These are phyloP conservation scores for Apotomis capreana DNA, from an alignment of 2,888 invertebrate genomes.

Conservation along the genomic window DNA sequence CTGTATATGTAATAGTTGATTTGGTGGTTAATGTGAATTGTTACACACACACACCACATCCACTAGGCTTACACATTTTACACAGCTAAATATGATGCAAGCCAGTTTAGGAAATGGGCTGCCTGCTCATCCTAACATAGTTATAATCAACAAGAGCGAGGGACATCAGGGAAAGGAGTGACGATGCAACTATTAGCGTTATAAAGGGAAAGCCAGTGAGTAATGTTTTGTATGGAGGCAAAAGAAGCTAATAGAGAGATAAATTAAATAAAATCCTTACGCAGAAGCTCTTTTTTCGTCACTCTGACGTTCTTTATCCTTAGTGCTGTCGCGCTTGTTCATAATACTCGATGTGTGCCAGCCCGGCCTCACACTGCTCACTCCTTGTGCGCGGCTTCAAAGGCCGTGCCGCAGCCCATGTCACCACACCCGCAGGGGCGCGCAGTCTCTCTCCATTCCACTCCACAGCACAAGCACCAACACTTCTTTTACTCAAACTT, in stretches of 20 bases:
- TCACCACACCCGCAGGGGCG: slow-evolving; percentile 71
- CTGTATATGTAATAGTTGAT: too few species aligned
- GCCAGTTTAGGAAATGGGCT: too few species aligned
- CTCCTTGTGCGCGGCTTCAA: slow-evolving; percentile 75
- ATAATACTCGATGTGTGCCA: slow-evolving; percentile 79
- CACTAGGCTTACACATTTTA: too few species aligned
- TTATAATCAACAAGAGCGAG: not conserved
- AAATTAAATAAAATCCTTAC: slow-evolving; percentile 59
- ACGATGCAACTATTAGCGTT: not conserved
- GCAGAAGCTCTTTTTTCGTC: slow-evolving; percentile 81
- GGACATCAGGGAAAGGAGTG: not conserved
- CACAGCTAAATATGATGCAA: too few species aligned
- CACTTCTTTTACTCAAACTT: slow-evolving; percentile 61
- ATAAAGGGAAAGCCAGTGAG: not conserved
- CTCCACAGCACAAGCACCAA: slow-evolving; percentile 61
- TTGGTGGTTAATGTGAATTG: too few species aligned
- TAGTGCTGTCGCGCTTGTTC: slow-evolving; percentile 81
- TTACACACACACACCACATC: too few species aligned
- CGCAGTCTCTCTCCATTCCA: slow-evolving; percentile 70
- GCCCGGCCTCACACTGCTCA: slow-evolving; percentile 78
- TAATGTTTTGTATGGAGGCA: not conserved
- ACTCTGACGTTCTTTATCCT: slow-evolving; percentile 82
- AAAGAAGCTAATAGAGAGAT: not conserved
- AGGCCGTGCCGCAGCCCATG: slow-evolving; percentile 77
- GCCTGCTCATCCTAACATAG: too few species aligned